These are phyloP conservation scores for Plebejus melissa DNA, from an alignment of 2,888 invertebrate species.

Conservation along the genomic window DNA sequence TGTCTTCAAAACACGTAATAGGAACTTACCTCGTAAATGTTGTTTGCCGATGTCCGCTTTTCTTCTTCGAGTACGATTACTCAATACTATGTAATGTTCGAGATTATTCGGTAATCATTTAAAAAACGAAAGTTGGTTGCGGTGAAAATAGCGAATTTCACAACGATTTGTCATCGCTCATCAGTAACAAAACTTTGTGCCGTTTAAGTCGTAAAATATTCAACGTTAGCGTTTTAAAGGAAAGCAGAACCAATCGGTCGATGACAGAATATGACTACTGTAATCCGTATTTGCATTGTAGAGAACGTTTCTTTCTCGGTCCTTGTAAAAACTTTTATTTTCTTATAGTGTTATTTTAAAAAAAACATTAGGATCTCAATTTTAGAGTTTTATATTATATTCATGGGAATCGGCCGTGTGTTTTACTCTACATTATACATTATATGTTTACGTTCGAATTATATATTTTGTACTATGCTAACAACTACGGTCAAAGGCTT, in stretches of 20 bases:
- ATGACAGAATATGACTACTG: not conserved
- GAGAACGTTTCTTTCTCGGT: not conserved
- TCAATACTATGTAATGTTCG: slow-evolving; percentile 9
- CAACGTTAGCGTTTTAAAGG: not conserved
- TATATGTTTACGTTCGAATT: too few relatives aligned
- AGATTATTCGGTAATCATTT: slow-evolving; percentile 26
- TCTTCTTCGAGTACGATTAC: slow-evolving; percentile 11
- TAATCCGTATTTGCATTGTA: not conserved
- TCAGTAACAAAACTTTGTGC: slow-evolving; percentile 14
- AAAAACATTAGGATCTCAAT: too few relatives aligned
- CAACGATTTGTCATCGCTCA: slow-evolving; percentile 19
- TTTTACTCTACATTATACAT: not conserved
- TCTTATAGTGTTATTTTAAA: too few relatives aligned
- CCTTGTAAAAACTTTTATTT: not conserved
- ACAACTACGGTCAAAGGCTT: not conserved
- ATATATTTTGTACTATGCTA: not conserved
- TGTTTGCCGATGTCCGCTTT: slow-evolving; percentile 18
- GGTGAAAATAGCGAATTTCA: slow-evolving; percentile 26
- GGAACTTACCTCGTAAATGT: not conserved
- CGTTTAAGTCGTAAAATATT: slow-evolving; percentile 12
- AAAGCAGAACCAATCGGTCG: slow-evolving; percentile 20
- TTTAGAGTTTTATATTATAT: too few relatives aligned
- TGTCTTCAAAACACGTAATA: not conserved
- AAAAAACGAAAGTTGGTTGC: slow-evolving; percentile 22
- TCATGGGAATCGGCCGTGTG: not conserved